Evolutionary conservation across 1,140 invertebrate genomes (phyloP).

Genomic region (Colletes gigas): DNA sequence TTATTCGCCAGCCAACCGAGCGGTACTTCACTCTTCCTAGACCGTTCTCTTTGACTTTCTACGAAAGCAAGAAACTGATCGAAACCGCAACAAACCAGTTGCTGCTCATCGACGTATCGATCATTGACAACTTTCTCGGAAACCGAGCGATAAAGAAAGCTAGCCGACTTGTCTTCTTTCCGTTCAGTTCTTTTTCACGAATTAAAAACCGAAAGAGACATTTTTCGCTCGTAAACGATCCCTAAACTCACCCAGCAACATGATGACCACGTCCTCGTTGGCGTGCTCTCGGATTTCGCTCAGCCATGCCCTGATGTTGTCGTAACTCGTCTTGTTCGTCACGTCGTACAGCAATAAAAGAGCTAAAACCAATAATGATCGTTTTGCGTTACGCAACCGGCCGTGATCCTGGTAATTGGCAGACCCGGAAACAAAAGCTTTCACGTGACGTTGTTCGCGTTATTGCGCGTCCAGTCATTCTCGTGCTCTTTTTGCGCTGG

Average conservation of each 20-base stretch:
- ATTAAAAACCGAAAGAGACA: background rate
- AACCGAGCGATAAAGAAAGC: slow-evolving; percentile 1
- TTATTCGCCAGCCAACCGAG: background rate
- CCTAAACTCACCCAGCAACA: slow-evolving; percentile 88
- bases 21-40: background rate
- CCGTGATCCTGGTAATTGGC: slow-evolving; percentile 6
- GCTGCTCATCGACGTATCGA: background rate
- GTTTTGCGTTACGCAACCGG: slow-evolving; percentile 24
- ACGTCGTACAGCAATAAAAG: slow-evolving; percentile 95
- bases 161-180: background rate
- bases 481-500: background rate
- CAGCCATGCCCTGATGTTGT: slow-evolving; percentile 94
- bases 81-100: slow-evolving; percentile 15
- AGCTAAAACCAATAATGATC: slow-evolving; percentile 83
- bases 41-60: slow-evolving; percentile 7
- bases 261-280: slow-evolving; percentile 93
- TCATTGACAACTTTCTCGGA: slow-evolving; percentile 25
- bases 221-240: background rate
- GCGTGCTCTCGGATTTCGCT: slow-evolving; percentile 93
- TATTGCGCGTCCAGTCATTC: background rate
- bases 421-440: slow-evolving; percentile 1
- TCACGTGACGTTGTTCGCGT: background rate
- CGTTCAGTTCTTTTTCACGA: no score
- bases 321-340: slow-evolving; percentile 93
- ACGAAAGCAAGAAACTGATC: slow-evolving; percentile 24